These are phyloP conservation scores for Heterotis niloticus DNA, from an alignment of 2,113 vertebrate species.

Conservation along the genomic window DNA sequence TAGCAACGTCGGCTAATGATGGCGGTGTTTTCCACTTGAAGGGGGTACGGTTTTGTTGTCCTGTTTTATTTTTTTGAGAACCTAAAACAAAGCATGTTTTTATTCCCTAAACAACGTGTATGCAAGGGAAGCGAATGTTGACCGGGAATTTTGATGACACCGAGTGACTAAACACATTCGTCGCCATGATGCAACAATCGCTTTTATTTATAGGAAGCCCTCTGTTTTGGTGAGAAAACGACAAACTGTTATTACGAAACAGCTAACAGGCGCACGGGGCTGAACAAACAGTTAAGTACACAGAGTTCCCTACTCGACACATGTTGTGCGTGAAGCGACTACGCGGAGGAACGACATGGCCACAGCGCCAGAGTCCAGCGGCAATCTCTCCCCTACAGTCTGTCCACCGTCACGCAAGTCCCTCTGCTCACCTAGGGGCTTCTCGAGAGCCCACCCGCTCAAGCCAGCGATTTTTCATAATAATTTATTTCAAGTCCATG, in stretches of 20 bases:
- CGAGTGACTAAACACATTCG: background rate
- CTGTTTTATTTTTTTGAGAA: slow-evolving; percentile 55
- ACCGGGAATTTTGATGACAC: background rate
- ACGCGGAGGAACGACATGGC: too few relatives aligned
- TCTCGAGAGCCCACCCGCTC: background rate
- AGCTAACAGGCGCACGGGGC: too few relatives aligned
- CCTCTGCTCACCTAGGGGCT: background rate
- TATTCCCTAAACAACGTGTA: background rate
- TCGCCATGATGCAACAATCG: background rate
- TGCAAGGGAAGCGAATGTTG: background rate
- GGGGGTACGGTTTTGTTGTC: slow-evolving; percentile 57
- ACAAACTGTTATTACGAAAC: too few relatives aligned
- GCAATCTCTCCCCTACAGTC: too few relatives aligned
- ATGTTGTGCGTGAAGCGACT: background rate
- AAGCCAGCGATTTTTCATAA: background rate
- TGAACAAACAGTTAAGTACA: too few relatives aligned
- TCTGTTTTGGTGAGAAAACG: background rate
- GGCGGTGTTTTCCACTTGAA: slow-evolving; percentile 65
- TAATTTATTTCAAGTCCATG: background rate
- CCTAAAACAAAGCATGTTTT: background rate
- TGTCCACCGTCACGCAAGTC: background rate
- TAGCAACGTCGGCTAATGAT: slow-evolving; percentile 68
- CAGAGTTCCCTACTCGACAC: too few relatives aligned
- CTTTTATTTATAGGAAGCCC: background rate
- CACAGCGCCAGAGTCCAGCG: too few relatives aligned